Conservation (phyloP, 2,797 vertebrate species). For the Tinamus major region DNA sequence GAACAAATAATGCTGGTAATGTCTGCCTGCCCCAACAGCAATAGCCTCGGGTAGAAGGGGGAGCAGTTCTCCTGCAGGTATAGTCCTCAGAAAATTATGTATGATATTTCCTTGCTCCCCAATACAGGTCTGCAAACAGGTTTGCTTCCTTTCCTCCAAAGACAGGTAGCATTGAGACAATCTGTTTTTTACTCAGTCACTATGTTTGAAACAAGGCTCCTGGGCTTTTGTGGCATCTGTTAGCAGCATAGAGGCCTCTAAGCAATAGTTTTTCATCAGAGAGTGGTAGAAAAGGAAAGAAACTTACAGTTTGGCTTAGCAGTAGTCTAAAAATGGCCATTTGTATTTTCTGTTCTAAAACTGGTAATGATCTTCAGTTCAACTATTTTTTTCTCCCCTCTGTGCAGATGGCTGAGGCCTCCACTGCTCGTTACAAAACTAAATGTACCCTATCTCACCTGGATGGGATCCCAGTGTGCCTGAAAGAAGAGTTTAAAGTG, state of each 20-base stretch:
- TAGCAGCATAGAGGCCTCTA: not conserved
- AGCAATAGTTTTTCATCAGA: not conserved
- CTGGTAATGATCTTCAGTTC: slow-evolving; percentile 12
- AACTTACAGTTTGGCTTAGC: not conserved
- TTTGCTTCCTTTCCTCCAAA: not conserved
- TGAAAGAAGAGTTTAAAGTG: slow-evolving; percentile 78
- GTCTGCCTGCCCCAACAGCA: not conserved
- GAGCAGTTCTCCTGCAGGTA: not conserved
- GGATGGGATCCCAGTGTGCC: slow-evolving; percentile 77
- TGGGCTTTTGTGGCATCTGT: not conserved
- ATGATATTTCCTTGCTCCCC: not conserved
- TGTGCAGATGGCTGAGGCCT: slow-evolving; percentile 76
- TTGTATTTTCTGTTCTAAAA: not conserved
- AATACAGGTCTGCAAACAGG: not conserved
- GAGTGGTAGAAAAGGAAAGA: slow-evolving; percentile 28
- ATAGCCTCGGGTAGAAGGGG: not conserved
- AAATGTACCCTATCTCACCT: slow-evolving; percentile 70
- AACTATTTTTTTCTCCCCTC: not conserved
- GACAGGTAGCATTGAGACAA: not conserved
- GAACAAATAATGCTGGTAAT: slow-evolving; percentile 72
- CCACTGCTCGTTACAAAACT: slow-evolving; percentile 67
- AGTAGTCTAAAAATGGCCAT: not conserved
- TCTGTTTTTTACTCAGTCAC: not conserved
- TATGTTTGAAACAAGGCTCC: not conserved
- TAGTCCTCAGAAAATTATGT: not conserved